Evolutionary conservation across 2,797 vertebrate genomes (phyloP), one percentile per base, ranked within the genome.

Genomic region (Pachyuromys duprasi): DNA sequence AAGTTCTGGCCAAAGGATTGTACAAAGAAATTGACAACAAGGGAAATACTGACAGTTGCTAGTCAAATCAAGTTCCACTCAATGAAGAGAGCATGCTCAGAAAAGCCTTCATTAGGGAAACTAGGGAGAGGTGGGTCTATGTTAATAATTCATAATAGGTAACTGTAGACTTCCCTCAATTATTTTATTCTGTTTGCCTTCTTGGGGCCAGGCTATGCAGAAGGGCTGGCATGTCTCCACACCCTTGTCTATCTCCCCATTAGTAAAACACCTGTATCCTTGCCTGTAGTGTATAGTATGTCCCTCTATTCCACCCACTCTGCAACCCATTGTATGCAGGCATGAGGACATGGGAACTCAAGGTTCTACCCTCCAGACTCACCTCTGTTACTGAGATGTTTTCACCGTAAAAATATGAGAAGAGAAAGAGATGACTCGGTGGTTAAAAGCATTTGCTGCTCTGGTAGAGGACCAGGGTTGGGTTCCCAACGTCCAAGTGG

Each of bases 351-450:
- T 67, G 31, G 42, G n/a, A 84, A 53, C 31, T 49, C 62, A 45
- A 67, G 6, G 13, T 33, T 20, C 28, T 65, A 26, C 28, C 39
- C 62, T 67, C 82, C 4, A 18, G 57, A 39, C 15, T 65, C 39
- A 31, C 8, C 26, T 83, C 39, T 65, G 39, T n/a, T 5, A 11
- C 72, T 57, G 65, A 67, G 55, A 20, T 84, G 13, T 7, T 72
- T 94, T 91, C 75, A 60, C 12, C 70, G 72, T 86, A 90, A 90
- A 90, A 63, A 24, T 31, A 63, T 13, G 79, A 81, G 28, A 42
- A 36, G 14, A 4, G 6, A 55, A 45, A 63, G 39, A 65, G 39
- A 83, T 42, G 57, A 18, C 8, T 62, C 57, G 2, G 24, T 18
- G 8, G 60, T 33, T 45, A 45, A 11, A 45, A 83, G 39, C 17